Percentiles rank a stretch among this genome's conserved stretches.
phyloP scores from a whole-genome alignment of 1,140 invertebrate genomes.

The Drosophila melanogaster region DNA sequence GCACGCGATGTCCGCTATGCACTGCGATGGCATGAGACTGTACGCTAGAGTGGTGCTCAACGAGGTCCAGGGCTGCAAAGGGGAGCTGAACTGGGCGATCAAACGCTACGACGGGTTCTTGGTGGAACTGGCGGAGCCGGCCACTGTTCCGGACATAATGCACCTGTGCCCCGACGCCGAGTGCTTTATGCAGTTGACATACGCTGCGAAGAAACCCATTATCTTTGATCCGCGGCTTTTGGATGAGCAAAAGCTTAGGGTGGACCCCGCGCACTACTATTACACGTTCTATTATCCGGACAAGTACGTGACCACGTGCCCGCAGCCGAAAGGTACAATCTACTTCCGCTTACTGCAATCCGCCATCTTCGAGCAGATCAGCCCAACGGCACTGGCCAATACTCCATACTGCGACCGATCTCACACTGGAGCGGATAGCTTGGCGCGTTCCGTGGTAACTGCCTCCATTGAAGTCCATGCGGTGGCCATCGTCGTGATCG shows the following conservation, averaged over 20 bases:
- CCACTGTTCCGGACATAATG: slow-evolving; percentile 48
- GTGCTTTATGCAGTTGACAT: slow-evolving; percentile 56
- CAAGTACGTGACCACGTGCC: slow-evolving; percentile 59
- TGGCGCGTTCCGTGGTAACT: slow-evolving; percentile 55
- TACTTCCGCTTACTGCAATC: slow-evolving; percentile 61
- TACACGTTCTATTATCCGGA: slow-evolving; percentile 74
- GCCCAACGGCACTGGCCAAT: slow-evolving; percentile 25
- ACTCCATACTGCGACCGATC: slow-evolving; percentile 65
- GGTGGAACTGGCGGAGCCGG: slow-evolving; percentile 50
- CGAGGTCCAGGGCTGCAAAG: slow-evolving; percentile 57
- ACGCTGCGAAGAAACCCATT: slow-evolving; percentile 69
- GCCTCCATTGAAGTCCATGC: slow-evolving; percentile 69
- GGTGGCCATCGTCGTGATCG: slow-evolving; percentile 63
- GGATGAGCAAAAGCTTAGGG: slow-evolving; percentile 45
- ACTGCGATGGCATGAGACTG: slow-evolving; percentile 61
- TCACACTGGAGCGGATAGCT: slow-evolving; percentile 64
- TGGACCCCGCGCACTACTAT: slow-evolving; percentile 64
- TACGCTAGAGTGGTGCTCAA: slow-evolving; percentile 69
- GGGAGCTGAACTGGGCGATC: slow-evolving; percentile 64
- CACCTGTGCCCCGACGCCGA: slow-evolving; percentile 60
- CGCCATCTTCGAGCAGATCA: slow-evolving; percentile 62
- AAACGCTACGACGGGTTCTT: slow-evolving; percentile 73
- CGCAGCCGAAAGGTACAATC: not conserved
- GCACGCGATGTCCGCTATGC: slow-evolving; percentile 36
- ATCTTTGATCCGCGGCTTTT: slow-evolving; percentile 53